These are phyloP conservation scores for Hippoglossus hippoglossus DNA, from an alignment of 2,797 vertebrate genomes.

Conservation along the genomic window DNA sequence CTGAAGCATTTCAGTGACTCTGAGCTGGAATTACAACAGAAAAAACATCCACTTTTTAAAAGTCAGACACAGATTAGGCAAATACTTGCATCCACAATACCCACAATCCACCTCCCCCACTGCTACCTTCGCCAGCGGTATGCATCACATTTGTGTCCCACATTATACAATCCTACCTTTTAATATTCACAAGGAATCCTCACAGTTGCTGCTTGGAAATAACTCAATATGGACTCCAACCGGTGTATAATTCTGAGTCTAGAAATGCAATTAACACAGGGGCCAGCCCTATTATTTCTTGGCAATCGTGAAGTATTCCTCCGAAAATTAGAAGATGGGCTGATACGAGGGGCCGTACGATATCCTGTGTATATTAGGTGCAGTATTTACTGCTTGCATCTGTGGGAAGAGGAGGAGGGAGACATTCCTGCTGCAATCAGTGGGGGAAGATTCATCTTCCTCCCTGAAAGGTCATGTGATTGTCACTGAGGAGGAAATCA, in stretches of 20 bases:
- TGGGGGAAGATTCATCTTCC: conserved; percentile 25
- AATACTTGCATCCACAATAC: conserved; percentile 41
- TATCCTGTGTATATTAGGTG: conserved; percentile 16
- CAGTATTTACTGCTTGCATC: conserved; percentile 50
- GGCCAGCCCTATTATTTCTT: conserved; percentile 71
- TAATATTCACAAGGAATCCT: conserved; percentile 71
- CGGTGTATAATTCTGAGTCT: conserved; percentile 62
- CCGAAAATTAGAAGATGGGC: conserved; percentile 71
- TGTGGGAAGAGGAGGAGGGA: conserved; percentile 2
- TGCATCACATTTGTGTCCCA: conserved; percentile 43
- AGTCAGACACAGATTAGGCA: conserved; percentile 43
- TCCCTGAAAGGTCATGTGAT: conserved; percentile 40
- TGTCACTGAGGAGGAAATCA: conserved; percentile 47
- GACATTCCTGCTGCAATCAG: conserved; percentile 6
- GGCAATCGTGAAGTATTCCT: conserved; percentile 60
- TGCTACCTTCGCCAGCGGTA: conserved; percentile 16
- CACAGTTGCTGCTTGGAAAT: conserved; percentile 62
- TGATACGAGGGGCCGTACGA: conserved; percentile 59
- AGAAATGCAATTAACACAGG: conserved; percentile 79
- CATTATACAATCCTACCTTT: conserved; percentile 48
- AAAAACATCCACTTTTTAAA: conserved; percentile 14
- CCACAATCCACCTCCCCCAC: conserved; percentile 7
- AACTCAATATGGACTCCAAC: conserved; percentile 62
- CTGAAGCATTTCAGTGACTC: neutral
- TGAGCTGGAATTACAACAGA: conserved; percentile 13